phyloP scores from a whole-genome alignment of 2,888 invertebrate species.

The Merodon equestris region DNA sequence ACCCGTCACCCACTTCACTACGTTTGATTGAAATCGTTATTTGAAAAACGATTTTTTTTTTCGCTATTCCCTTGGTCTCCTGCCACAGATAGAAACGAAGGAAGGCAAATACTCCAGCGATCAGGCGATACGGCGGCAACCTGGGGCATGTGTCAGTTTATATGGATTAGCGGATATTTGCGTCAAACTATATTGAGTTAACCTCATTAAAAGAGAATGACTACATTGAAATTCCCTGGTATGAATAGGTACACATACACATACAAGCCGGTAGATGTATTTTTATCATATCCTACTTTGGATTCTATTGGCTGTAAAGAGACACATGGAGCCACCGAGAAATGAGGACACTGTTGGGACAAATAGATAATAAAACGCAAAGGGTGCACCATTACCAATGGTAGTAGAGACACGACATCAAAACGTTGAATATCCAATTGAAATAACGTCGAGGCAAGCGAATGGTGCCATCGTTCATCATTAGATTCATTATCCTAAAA shows the following conservation, averaged over 20 bases:
- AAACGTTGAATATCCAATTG: no score
- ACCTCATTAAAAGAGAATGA: constrained; percentile 57
- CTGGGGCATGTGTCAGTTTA: constrained; percentile 51
- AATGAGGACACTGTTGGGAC: constrained; percentile 62
- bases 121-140: constrained; percentile 5
- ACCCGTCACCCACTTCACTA: no score
- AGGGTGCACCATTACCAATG: constrained; percentile 17
- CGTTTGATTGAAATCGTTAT: no score
- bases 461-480: no score
- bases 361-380: constrained; percentile 29
- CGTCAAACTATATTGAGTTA: constrained; percentile 68
- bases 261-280: not conserved
- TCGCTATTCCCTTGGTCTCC: not conserved
- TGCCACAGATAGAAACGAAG: no score
- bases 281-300: no score
- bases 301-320: not conserved
- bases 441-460: no score
- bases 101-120: no score
- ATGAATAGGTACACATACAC: constrained; percentile 54
- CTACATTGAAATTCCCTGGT: constrained; percentile 45
- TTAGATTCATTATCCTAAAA: no score
- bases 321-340: constrained; percentile 4
- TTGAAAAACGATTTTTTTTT: constrained; percentile 1
- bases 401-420: not conserved
- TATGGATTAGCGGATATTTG: constrained; percentile 67